Base-by-base conservation (phyloP, 1,140 invertebrate genomes). In the Condylostylus longicornis region DNA sequence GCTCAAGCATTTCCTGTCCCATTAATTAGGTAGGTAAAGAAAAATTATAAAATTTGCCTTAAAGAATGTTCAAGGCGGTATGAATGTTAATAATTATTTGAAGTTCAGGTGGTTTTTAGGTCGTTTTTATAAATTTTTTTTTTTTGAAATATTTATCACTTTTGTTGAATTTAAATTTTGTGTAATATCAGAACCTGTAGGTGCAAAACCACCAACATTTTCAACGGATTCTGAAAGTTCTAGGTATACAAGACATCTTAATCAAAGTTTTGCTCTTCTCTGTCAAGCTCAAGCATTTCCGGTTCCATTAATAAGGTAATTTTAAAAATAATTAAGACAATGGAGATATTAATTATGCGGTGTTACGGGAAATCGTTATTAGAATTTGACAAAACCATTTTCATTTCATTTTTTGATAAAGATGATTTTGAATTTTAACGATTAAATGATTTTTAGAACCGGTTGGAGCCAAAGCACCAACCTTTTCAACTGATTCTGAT, bases 251-350 rank as follows among this genome's bases (percentile, higher is more conserved):
- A 65, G 62, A 37, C 47, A 49, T 48, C 53, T 50, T 23, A 42
- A 51, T 37, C 48, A 57, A 44, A 59, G 61, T 41, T 69, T 78
- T 46, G 74, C 68, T 39, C 58, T 81, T 45, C 64, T 73, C 40
- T 82, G 79, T 54, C 75, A 80, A 61, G 78, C 79, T 38, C 77
- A 81, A 65, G 78, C 75, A 46, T 77, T 72, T 62, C 80, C 80
- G 37, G 70, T 77, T 60, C 79, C 78, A 50, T 58, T 69, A 50
- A 76, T 76, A 70, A 76, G 75, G 75, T 77, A 43, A 35, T 35
- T 14, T 5, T 13, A 3, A 20, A 23, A 10, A 42, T 36, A 41
- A 34, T 41, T n/a, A 18, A 21, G 29, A 41, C 30, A n/a, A n/a
- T n/a, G n/a, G n/a, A n/a, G n/a, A n/a, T n/a, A n/a, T n/a, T n/a